Base-by-base conservation (phyloP, 2,113 vertebrate species). In the Proterorhinus semilunaris region DNA sequence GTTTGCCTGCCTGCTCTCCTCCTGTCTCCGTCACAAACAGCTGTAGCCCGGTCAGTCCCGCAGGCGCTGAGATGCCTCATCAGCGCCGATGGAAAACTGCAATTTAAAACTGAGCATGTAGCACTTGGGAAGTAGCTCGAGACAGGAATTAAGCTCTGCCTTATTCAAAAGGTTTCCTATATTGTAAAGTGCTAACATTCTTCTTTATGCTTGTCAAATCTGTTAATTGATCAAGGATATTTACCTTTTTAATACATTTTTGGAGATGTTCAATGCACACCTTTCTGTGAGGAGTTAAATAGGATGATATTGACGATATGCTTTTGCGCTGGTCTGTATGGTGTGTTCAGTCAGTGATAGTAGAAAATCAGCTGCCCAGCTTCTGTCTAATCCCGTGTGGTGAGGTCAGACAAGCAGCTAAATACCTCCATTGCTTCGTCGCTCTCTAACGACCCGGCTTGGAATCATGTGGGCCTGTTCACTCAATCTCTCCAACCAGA, bases 21-120 rank as follows among this genome's bases (percentile, higher is more conserved):
- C 53, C 63, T 74, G 63, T 69, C 69, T 83, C 71, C 79, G 71
- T 72, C 74, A 68, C 61, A 79, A 69, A 85, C 85, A 78, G 87
- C 81, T 82, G 83, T 68, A 78, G 67, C 71, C 11, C 1, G 4
- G 54, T 78, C 65, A 65, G 16, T 80, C 64, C 85, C 79, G 65
- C 55, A 53, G 67, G 15, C 47, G 15, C 63, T 78, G 63, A 21
- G 65, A 59, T 73, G 71, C 83, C 76, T 81, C 67, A 80, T 84
- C 74, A 73, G 76, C 72, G 71, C 66, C 15, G 82, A 72, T 54
- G 51, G 59, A 63, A 65, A 80, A 51, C 78, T 81, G 75, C 74
- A 74, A 83, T 84, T 85, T 67, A 83, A 79, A 80, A 55, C 54
- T 71, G 42, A 51, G 54, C 49, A 57, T 42, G 50, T 48, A 27